Conservation (phyloP, 2,797 vertebrate species). For the Trematomus bernacchii region DNA sequence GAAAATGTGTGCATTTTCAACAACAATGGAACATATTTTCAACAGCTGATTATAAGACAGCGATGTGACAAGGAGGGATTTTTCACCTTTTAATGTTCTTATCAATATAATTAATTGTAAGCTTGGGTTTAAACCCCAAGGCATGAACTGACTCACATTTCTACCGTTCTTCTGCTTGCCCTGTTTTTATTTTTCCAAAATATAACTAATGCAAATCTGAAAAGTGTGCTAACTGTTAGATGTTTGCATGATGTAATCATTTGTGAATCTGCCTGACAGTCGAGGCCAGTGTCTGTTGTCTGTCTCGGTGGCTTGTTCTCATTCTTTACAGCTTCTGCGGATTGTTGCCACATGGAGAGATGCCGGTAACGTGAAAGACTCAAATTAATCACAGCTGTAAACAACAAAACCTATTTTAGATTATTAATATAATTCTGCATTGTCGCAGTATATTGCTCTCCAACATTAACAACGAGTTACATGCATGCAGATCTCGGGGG, state of each 20-base stretch:
- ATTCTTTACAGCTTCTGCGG: neutral
- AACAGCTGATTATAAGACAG: neutral
- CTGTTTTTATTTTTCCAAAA: neutral
- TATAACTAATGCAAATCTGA: neutral
- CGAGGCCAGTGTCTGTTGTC: neutral
- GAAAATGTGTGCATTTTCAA: slow-evolving; percentile 33
- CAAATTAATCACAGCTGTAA: neutral
- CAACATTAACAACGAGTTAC: neutral
- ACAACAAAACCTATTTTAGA: neutral
- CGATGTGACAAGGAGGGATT: neutral
- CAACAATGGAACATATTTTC: neutral
- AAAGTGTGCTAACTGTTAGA: neutral
- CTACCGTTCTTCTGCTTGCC: neutral
- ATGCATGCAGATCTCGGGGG: neutral
- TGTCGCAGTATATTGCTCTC: neutral
- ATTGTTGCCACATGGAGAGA: neutral
- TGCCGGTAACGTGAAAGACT: neutral
- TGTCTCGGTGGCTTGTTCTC: neutral
- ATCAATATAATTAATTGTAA: neutral
- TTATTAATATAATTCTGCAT: neutral
- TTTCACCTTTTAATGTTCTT: neutral
- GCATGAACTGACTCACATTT: neutral
- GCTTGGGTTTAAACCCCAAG: neutral
- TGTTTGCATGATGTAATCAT: neutral
- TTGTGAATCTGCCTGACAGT: neutral